These are phyloP conservation scores for Gymnogyps californianus DNA, from an alignment of 2,113 vertebrate species.

Conservation along the genomic window DNA sequence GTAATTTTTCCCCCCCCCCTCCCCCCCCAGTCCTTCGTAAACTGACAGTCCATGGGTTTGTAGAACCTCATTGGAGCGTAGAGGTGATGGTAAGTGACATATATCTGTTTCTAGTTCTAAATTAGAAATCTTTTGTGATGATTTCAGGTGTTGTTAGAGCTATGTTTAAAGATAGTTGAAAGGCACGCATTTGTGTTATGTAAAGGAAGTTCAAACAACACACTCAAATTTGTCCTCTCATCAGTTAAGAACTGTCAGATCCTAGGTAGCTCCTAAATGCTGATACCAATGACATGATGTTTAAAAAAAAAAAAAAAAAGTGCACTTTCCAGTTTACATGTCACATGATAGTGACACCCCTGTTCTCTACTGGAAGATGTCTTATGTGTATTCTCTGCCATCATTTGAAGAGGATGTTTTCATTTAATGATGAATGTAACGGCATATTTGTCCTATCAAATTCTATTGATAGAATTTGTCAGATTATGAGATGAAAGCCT, in stretches of 20 bases:
- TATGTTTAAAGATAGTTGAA: not conserved
- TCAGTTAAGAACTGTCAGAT: not conserved
- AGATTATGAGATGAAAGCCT: not conserved
- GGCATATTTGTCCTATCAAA: not conserved
- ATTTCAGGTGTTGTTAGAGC: not conserved
- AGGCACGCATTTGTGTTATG: not conserved
- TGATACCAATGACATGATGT: not conserved
- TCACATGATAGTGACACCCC: not conserved
- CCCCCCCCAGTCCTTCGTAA: slow-evolving; percentile 83
- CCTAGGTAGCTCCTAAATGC: not conserved
- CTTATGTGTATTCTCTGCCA: not conserved
- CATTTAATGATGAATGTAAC: not conserved
- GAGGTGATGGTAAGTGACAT: slow-evolving; percentile 87
- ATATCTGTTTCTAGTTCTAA: not conserved
- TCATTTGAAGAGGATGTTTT: not conserved
- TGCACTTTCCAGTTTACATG: not conserved
- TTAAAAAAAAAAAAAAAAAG: too few relatives aligned
- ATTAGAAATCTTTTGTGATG: not conserved
- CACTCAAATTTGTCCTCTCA: not conserved
- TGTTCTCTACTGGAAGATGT: not conserved
- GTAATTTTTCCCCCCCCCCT: not conserved
- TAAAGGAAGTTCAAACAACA: not conserved
- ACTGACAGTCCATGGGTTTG: slow-evolving; percentile 90
- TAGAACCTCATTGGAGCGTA: slow-evolving; percentile 86
- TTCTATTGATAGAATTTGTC: not conserved